Evolutionary conservation across 2,113 vertebrate genomes (phyloP).

Genomic region (Cephalopholis sonnerati): DNA sequence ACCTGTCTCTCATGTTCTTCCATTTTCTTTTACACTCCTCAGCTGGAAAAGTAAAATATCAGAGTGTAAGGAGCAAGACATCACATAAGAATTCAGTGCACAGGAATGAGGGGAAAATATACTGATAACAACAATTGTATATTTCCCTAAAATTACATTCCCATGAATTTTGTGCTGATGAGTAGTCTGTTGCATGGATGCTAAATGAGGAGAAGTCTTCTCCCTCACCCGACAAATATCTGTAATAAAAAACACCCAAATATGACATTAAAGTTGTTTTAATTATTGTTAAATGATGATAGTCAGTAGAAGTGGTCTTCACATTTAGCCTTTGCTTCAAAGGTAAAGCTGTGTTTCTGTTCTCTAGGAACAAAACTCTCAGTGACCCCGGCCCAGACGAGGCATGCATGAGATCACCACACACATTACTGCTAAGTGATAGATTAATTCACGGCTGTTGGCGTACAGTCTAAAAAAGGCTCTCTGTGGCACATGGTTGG

Average conservation of each 20-base stretch:
- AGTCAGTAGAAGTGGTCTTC: background rate
- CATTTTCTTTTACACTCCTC: conserved; percentile 83
- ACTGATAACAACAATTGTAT: background rate
- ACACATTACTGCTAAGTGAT: background rate
- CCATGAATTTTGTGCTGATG: background rate
- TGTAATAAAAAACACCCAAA: background rate
- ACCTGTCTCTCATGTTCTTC: conserved; percentile 85
- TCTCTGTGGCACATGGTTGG: background rate
- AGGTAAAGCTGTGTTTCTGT: background rate
- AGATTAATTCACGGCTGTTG: background rate
- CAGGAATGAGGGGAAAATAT: background rate
- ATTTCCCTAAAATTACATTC: background rate
- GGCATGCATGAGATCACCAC: background rate
- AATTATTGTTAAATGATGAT: background rate
- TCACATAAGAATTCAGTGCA: background rate
- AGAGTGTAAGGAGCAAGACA: conserved; percentile 15
- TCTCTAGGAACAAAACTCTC: background rate
- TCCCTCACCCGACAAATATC: background rate
- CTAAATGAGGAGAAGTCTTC: too few species aligned
- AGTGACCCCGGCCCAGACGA: too few species aligned
- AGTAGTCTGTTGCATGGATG: background rate
- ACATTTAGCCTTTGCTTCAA: too few species aligned
- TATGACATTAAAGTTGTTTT: background rate
- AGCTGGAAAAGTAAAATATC: conserved; percentile 60
- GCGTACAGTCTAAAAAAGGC: background rate